Percentiles rank a stretch among this genome's conserved stretches.
Evolutionary conservation across 2,113 vertebrate species (phyloP).

Genomic region (Arothron firmamentum): DNA sequence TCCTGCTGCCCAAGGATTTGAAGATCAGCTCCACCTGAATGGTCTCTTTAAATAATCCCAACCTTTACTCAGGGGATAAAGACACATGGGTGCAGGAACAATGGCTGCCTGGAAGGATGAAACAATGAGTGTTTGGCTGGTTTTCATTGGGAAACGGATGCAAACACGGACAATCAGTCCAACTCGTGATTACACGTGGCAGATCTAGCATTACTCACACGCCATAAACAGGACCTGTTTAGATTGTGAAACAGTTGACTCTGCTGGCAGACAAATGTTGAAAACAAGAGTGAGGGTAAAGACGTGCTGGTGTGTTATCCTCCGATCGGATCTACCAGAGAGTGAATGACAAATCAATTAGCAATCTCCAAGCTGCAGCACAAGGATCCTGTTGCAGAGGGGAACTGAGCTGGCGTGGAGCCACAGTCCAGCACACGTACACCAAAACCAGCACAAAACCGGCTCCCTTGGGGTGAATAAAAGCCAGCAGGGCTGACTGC

Average conservation of each 20-base stretch:
- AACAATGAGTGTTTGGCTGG: too few relatives aligned
- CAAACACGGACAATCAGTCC: background rate
- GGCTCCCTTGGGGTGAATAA: slow-evolving; percentile 11
- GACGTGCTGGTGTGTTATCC: too few relatives aligned
- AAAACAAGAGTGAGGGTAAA: background rate
- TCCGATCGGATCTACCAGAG: too few relatives aligned
- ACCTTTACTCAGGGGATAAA: too few relatives aligned
- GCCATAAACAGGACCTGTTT: background rate
- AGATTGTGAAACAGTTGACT: background rate
- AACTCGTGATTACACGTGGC: background rate
- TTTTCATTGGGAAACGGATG: background rate
- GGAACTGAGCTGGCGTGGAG: background rate
- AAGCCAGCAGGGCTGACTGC: background rate
- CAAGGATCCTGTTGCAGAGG: background rate
- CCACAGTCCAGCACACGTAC: background rate
- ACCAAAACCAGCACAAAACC: background rate
- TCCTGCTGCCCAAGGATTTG: too few relatives aligned
- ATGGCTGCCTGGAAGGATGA: too few relatives aligned
- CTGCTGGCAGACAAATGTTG: slow-evolving; percentile 7
- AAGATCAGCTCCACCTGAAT: too few relatives aligned
- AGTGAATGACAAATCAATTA: too few relatives aligned
- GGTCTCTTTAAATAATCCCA: too few relatives aligned
- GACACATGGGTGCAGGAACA: too few relatives aligned
- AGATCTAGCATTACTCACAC: background rate
- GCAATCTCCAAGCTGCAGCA: too few relatives aligned